A percentile compares a stretch with the other conserved stretches of the same genome.
Evolutionary conservation across 1,140 invertebrate species (phyloP).

Genomic region (Musca domestica): DNA sequence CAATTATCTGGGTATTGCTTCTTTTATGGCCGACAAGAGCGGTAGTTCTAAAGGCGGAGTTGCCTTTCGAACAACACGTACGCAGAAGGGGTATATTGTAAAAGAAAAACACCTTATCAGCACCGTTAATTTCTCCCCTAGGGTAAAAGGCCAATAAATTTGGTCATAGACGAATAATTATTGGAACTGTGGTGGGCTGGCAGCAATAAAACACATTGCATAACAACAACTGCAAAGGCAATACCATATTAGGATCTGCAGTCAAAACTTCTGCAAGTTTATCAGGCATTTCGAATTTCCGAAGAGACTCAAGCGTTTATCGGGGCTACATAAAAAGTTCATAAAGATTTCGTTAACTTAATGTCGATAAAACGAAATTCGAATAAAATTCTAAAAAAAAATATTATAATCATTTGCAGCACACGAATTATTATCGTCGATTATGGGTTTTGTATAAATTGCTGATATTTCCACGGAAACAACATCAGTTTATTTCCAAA

Average conservation of each 20-base stretch:
- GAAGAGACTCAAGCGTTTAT: too few species aligned
- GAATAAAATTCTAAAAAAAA: background rate
- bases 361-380: background rate
- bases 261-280: background rate
- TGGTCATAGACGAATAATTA: too few species aligned
- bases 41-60: background rate
- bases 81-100: background rate
- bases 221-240: background rate
- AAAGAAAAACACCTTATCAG: background rate
- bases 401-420: background rate
- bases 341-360: background rate
- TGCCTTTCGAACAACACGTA: background rate
- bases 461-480: background rate
- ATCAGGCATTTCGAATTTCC: too few species aligned
- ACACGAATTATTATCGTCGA: background rate
- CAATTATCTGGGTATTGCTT: background rate
- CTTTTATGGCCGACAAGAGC: background rate
- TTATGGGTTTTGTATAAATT: conserved; percentile 8
- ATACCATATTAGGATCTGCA: background rate
- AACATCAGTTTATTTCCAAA: background rate
- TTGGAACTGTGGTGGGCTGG: background rate
- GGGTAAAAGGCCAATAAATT: too few species aligned
- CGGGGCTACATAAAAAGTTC: too few species aligned
- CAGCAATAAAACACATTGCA: background rate
- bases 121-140: too few species aligned